These are phyloP conservation scores for Pteronura brasiliensis DNA, from an alignment of 2,113 vertebrate species.

Conservation along the genomic window DNA sequence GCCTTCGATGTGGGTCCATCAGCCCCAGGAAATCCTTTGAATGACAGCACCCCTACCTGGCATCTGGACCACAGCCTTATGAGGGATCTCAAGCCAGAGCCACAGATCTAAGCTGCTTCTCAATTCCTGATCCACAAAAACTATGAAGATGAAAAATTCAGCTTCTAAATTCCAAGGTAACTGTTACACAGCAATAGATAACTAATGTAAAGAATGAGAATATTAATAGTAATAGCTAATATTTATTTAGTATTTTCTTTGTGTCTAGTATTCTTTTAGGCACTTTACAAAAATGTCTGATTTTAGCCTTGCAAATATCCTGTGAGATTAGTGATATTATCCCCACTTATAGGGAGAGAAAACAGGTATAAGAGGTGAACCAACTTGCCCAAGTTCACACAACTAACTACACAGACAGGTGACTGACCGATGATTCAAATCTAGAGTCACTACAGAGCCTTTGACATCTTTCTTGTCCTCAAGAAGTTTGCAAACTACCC, in stretches of 20 bases:
- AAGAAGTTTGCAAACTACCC: neutral
- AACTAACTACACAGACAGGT: neutral
- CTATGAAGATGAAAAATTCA: neutral
- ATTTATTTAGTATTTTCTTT: neutral
- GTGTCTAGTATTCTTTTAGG: neutral
- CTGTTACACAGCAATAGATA: neutral
- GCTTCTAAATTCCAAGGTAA: neutral
- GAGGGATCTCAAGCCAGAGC: neutral
- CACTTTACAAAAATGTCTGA: neutral
- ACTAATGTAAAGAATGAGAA: neutral
- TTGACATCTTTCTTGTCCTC: neutral
- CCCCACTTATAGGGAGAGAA: neutral
- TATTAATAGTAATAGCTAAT: neutral
- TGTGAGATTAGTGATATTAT: neutral
- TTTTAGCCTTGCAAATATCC: neutral
- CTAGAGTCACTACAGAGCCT: neutral
- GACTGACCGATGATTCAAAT: neutral
- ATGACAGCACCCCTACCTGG: neutral
- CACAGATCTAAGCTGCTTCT: neutral
- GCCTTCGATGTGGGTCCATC: neutral
- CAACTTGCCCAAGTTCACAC: neutral
- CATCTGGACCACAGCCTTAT: neutral
- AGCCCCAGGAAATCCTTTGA: neutral
- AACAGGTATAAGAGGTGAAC: neutral
- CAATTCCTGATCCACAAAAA: neutral